Base-by-base conservation (phyloP, 1,140 invertebrate genomes). In the Colletes latitarsis region DNA sequence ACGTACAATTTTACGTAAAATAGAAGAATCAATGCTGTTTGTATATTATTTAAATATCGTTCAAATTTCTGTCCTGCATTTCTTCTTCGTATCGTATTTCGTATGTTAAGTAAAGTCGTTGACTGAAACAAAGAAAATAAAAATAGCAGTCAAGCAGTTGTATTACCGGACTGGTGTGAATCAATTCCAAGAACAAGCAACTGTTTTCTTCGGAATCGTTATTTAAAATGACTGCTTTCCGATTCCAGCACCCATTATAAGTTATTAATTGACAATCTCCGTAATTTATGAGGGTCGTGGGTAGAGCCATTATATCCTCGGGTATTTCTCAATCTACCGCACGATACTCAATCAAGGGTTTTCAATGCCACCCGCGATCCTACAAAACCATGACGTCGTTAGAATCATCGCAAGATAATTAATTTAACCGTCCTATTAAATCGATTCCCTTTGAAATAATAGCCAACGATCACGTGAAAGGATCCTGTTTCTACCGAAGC, bases 301-400 rank as follows among this genome's bases (percentile, higher is more conserved):
- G 49, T 57, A 76, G 62, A 58, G 55, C 66, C n/a, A 64, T 80
- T 83, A 72, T 75, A 72, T 75, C 19, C 17, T 58, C 72, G 49
- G 41, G 75, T 55, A 66, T 82, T 87, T 79, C 81, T 85, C 74
- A 81, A 83, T 74, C 58, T 39, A 46, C 58, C 14, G 43, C 43
- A 15, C 63, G 15, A 41, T 70, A 62, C 70, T 55, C 60, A 67
- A 76, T 77, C 73, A 46, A 52, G 46, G 43, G 80, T 75, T 57
- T 60, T 5, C 9, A 4, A 67, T 46, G 12, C 62, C 21, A 43
- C 68, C 67, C 39, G 58, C 43, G 66, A 77, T 68, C 63, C 14
- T n/a, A 21, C 19, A 30, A 70, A 81, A 66, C 53, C 41, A 58
- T 62, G 46, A 71, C 66, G 15, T 83, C 19, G 14, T 62, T 67